These are phyloP conservation scores for Diuraphis noxia DNA, from an alignment of 1,140 invertebrate genomes.

Conservation along the genomic window DNA sequence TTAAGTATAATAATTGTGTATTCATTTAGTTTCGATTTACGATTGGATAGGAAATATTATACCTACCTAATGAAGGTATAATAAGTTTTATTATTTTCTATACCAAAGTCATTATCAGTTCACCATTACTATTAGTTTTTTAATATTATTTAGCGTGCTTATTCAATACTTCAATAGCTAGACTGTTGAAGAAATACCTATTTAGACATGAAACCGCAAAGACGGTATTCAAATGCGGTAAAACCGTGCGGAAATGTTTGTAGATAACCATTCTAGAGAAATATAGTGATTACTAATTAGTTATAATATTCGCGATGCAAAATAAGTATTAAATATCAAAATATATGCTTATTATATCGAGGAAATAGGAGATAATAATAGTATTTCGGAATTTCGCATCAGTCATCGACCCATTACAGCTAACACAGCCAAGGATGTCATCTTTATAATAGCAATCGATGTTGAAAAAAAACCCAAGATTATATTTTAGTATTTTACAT, in stretches of 20 bases:
- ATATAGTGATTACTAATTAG: constrained; percentile 1
- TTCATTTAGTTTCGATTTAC: neutral
- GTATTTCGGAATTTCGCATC: neutral
- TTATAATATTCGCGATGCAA: neutral
- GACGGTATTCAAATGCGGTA: neutral
- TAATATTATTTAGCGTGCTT: neutral
- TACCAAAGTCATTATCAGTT: neutral
- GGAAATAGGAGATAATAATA: neutral
- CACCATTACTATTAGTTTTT: neutral
- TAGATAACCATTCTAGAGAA: neutral
- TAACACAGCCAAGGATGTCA: neutral
- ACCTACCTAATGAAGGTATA: neutral
- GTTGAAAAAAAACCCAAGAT: neutral
- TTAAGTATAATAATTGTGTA: neutral
- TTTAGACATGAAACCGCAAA: neutral
- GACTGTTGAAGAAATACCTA: neutral
- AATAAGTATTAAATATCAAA: neutral
- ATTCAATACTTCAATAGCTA: no score
- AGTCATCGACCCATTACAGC: neutral
- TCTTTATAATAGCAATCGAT: neutral
- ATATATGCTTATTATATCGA: neutral
- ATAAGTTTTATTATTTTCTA: neutral
- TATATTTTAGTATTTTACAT: neutral
- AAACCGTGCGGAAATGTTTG: constrained; percentile 18
- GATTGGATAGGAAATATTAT: neutral